Percentiles rank a stretch among this genome's conserved stretches.
phyloP scores from a whole-genome alignment of 2,888 invertebrate genomes.

The Allygus modestus region DNA sequence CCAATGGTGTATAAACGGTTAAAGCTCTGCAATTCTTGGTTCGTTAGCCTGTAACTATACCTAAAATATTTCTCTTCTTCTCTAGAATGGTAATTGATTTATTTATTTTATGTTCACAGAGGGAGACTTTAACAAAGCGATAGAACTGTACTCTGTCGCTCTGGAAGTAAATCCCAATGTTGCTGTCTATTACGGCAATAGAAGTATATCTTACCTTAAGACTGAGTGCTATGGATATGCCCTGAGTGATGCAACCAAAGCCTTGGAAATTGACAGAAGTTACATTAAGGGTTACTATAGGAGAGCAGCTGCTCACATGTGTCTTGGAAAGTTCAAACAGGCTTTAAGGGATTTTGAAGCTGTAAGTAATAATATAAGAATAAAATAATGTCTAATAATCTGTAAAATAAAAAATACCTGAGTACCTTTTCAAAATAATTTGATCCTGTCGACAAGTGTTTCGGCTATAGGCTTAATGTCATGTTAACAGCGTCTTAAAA shows the following conservation, averaged over 20 bases:
- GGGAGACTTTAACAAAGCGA: slow-evolving; percentile 55
- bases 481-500: no score
- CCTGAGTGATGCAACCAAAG: slow-evolving; percentile 92
- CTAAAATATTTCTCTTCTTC: no score
- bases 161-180: slow-evolving; percentile 85
- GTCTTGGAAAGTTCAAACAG: slow-evolving; percentile 97
- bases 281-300: slow-evolving; percentile 99
- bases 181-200: slow-evolving; percentile 95
- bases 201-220: slow-evolving; percentile 96
- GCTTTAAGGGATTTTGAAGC: slow-evolving; percentile 98
- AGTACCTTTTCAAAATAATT: no score
- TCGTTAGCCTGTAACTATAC: no score
- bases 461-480: no score
- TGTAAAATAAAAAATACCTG: no score
- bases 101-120: no score
- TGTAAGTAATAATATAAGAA: slow-evolving; percentile 85
- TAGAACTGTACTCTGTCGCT: slow-evolving; percentile 84
- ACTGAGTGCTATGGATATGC: slow-evolving; percentile 98
- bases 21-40: no score
- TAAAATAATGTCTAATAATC: no score
- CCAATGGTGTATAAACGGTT: no score
- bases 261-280: slow-evolving; percentile 91
- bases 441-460: no score
- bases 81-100: no score
- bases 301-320: slow-evolving; percentile 97